phyloP scores from a whole-genome alignment of 2,888 invertebrate species.

The Athripsodes cinereus region DNA sequence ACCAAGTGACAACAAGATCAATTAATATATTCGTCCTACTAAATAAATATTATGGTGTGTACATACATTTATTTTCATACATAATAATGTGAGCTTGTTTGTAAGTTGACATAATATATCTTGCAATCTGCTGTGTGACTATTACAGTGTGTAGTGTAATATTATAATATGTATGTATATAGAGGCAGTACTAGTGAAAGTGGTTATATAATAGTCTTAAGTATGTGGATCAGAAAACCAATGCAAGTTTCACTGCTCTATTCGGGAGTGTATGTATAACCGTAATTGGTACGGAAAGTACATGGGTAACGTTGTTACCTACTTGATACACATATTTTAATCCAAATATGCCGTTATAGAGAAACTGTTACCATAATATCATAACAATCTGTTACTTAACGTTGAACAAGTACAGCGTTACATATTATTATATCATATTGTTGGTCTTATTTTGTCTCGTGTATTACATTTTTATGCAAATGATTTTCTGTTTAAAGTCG shows the following conservation, averaged over 20 bases:
- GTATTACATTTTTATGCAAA: background rate
- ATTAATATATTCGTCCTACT: background rate
- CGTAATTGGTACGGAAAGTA: too few relatives aligned
- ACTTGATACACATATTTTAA: too few relatives aligned
- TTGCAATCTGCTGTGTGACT: background rate
- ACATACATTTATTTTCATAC: background rate
- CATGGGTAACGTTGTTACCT: too few relatives aligned
- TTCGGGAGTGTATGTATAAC: too few relatives aligned
- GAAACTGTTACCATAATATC: too few relatives aligned
- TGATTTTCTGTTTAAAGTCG: background rate
- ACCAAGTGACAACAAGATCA: background rate
- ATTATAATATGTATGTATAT: too few relatives aligned
- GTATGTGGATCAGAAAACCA: background rate
- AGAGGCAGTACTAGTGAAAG: background rate
- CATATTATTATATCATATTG: too few relatives aligned
- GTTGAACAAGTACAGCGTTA: too few relatives aligned
- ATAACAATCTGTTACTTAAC: too few relatives aligned
- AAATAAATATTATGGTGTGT: background rate
- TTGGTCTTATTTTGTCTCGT: too few relatives aligned
- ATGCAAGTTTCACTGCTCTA: background rate
- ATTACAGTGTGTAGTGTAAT: too few relatives aligned
- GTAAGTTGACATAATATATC: conserved; percentile 1
- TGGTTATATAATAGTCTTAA: background rate
- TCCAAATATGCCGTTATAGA: too few relatives aligned
- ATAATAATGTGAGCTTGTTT: background rate